A percentile compares a stretch with the other conserved stretches of the same genome.
These are phyloP conservation scores for Bagarius yarrelli DNA, from an alignment of 2,113 vertebrate genomes.

Conservation along the genomic window DNA sequence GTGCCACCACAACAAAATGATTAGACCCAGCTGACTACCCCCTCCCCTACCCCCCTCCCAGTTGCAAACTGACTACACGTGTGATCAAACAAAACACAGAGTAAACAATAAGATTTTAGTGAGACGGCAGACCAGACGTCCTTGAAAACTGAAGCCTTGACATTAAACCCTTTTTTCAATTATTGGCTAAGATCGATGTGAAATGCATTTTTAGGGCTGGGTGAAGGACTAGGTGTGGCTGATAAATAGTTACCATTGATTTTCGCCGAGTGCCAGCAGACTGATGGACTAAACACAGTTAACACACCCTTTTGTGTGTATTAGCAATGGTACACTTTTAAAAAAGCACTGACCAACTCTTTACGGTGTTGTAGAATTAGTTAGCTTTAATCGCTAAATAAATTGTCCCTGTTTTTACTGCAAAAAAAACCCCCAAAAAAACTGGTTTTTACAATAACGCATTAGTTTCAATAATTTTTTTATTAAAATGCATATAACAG, in stretches of 20 bases:
- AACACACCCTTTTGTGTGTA: neutral
- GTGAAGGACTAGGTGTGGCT: constrained; percentile 3
- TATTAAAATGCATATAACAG: no score
- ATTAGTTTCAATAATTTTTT: no score
- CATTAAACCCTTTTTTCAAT: neutral
- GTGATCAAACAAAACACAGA: no score
- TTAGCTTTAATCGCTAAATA: neutral
- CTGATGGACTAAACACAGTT: neutral
- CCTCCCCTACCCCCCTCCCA: no score
- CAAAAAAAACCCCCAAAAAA: no score
- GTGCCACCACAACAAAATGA: no score
- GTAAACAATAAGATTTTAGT: neutral
- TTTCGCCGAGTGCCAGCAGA: neutral
- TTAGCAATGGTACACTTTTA: neutral
- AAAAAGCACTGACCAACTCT: neutral
- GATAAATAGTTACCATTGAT: neutral
- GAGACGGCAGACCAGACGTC: constrained; percentile 4
- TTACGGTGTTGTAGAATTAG: neutral
- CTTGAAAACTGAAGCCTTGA: neutral
- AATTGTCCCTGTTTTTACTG: no score
- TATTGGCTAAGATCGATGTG: neutral
- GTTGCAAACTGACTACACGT: no score
- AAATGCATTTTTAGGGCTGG: neutral
- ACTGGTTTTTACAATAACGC: no score
- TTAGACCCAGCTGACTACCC: no score